Evolutionary conservation across 2,113 vertebrate species (phyloP).

Genomic region (cattle (Bos taurus)): ARS-UCD2.0 NC_037339.1:54284501-54285000

Average conservation of each 20-base stretch:
- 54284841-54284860: background rate
- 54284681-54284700: background rate
- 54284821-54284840: background rate
- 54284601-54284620: background rate
- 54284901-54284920: background rate
- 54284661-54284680: background rate
- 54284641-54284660: background rate
- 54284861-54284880: background rate
- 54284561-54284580: background rate
- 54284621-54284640: background rate
- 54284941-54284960: background rate
- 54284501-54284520: background rate
- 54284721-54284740: background rate
- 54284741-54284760: background rate
- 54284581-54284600: background rate
- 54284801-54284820: background rate
- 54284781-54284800: background rate
- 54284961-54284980: background rate
- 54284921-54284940: background rate
- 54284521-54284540: background rate
- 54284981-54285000: background rate
- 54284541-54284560: background rate
- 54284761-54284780: background rate
- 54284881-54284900: background rate
- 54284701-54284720: background rate